Percentiles rank a stretch among this genome's conserved stretches.
These are phyloP conservation scores for Vimba vimba DNA, from an alignment of 2,113 vertebrate genomes.

Conservation along the genomic window DNA sequence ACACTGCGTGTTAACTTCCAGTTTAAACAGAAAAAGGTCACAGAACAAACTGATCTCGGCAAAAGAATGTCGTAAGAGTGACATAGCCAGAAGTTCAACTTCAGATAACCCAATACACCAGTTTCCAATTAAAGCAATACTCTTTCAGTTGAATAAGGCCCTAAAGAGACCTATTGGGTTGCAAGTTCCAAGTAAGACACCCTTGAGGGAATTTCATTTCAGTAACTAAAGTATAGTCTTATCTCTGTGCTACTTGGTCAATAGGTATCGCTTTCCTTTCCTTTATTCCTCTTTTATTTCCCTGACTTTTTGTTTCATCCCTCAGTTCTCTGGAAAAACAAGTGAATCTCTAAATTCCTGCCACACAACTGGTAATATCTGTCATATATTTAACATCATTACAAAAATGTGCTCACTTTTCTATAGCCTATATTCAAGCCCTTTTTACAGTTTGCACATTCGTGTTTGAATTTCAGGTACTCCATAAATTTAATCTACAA, in stretches of 20 bases:
- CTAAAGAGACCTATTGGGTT: neutral
- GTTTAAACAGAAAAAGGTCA: neutral
- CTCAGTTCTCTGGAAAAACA: neutral
- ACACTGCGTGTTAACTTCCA: neutral
- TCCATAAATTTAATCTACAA: too few relatives aligned
- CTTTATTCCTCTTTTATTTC: neutral
- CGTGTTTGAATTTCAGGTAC: too few relatives aligned
- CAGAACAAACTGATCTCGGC: neutral
- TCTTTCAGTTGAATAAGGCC: neutral
- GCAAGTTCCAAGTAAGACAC: conserved; percentile 13
- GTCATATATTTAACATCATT: neutral
- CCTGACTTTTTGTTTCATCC: neutral
- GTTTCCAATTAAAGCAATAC: conserved; percentile 11
- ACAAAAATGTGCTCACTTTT: neutral
- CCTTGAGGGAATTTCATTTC: neutral
- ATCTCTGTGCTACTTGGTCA: neutral
- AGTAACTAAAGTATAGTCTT: conserved; percentile 20
- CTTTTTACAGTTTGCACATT: neutral
- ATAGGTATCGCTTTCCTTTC: conserved; percentile 28
- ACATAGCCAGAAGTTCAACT: neutral
- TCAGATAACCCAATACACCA: neutral
- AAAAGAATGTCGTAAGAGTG: neutral
- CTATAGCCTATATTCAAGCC: neutral
- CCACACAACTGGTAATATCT: neutral
- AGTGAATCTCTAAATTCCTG: too few relatives aligned